Base-by-base conservation (phyloP, 2,888 invertebrate genomes). In the Drosophila yooni region DNA sequence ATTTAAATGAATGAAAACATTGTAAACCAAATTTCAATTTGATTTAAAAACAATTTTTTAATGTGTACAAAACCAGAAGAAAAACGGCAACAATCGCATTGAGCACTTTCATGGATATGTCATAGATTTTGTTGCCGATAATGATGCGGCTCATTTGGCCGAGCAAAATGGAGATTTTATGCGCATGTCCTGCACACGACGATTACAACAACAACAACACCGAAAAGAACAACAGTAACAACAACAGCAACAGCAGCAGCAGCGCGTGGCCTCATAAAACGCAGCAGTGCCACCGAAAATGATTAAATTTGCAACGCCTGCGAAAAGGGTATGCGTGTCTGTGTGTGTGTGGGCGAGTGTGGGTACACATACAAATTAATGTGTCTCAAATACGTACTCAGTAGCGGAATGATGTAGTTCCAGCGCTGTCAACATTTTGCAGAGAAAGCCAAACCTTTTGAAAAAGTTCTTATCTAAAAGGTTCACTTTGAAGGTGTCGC, bases 121-220 rank as follows among this genome's bases (percentile, higher is more conserved):
- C 76, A 76, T 76, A 70, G 76, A 72, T 76, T 63, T 43, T 74
- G 66, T 43, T 66, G 76, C 40, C 73, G 82, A 89, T 84, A 84
- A 84, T 84, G 81, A 79, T 79, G 72, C 83, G 87, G 73, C 84
- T 87, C 89, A 85, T 73, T 89, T 76, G 83, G 59, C 62, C 71
- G 48, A 31, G 51, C 54, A 68, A 74, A 89, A 81, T 73, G 72
- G 66, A 73, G 53, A 46, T 60, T 81, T 81, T 71, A 77, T 80
- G 68, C 60, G 27, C 34, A 48, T 51, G 31, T 43, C 46, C 58
- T 50, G 50, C 31, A 52, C 6, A 56, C 38, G 38, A 11, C 7
- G 51, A 31, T 6, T 51, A 36, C 48, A 58, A 13, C 13, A 38
- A 7, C 21, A 21, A 33, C 15, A 43, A 27, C 0, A 50, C 10